Conservation (phyloP, 2,888 invertebrate species). For the Sussaba pulchella region DNA sequence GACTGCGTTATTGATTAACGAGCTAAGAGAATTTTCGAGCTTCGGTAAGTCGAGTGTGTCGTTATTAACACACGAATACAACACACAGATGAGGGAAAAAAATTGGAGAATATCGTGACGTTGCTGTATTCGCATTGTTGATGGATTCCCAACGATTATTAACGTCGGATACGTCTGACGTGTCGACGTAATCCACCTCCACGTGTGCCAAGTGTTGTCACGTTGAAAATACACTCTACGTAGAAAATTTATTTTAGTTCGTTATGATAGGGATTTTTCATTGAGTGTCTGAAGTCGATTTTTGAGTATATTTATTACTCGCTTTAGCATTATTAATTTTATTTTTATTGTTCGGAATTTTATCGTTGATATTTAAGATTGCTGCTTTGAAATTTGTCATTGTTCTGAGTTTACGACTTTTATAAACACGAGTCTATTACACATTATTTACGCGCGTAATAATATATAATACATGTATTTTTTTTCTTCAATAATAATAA, state of each 20-base stretch:
- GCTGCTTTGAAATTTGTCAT: not conserved
- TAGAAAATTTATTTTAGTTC: too few relatives aligned
- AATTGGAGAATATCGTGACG: not conserved
- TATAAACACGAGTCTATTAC: too few relatives aligned
- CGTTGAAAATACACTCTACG: constrained; percentile 1
- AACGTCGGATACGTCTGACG: not conserved
- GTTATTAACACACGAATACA: constrained; percentile 46
- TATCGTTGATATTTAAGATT: not conserved
- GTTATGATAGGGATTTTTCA: too few relatives aligned
- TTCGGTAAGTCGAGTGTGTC: constrained; percentile 75
- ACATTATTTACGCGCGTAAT: too few relatives aligned
- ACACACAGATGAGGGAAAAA: constrained; percentile 9
- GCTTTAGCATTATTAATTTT: not conserved
- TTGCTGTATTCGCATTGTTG: not conserved
- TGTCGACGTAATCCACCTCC: not conserved
- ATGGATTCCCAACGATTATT: not conserved
- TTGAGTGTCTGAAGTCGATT: too few relatives aligned
- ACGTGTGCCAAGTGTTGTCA: not conserved
- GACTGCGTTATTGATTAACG: constrained; percentile 6
- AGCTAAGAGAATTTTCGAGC: constrained; percentile 58
- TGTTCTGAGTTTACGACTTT: not conserved
- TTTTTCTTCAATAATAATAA: too few relatives aligned
- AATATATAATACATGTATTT: too few relatives aligned
- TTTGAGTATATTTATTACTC: not conserved
- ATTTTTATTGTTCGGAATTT: not conserved